Evolutionary conservation across 2,888 invertebrate genomes (phyloP), one percentile per base, ranked within the genome.

Genomic region (Drosophila peninsularis): DNA sequence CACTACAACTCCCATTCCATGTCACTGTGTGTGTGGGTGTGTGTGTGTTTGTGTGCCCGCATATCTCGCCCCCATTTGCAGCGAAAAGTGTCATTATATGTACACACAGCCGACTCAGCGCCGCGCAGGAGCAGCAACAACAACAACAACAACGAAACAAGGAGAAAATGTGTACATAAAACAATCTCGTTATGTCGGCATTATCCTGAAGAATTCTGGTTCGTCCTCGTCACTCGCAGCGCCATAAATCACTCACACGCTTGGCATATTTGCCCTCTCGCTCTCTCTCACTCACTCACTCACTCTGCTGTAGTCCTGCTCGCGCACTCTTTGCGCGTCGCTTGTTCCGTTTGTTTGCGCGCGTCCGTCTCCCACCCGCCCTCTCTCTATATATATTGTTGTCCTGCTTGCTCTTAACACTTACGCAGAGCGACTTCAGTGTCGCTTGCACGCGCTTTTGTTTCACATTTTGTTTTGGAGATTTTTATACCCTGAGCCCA

Each of bases 241-340:
- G 87, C 91, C 88, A 91, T 91, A 91, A 91, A 91, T 91, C 91
- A 91, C 91, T 91, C 90, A 91, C 89, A 81, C 88, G 84, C 87
- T 78, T 85, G 89, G 79, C 90, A 84, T 82, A 76, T 60, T 81
- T 82, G 87, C 76, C 64, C 72, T 80, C 65, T 49, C 62, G 49
- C 60, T 21, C 61, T 19, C 39, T 14, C 47, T 34, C 60, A 17
- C 34, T 24, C 54, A 30, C n/a, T 30, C 54, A 24, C 58, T 6
- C 53, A 13, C 36, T 24, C 56, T 37, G n/a, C 17, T 19, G 10
- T 9, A 36, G 34, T 17, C 57, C 27, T 21, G 39, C 50, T 42
- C 65, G 49, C 37, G 44, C 63, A 47, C 53, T 62, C 61, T 57
- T 78, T 72, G 72, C 63, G 49, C 57, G 62, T 62, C 71, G 72